phyloP scores from a whole-genome alignment of 2,888 invertebrate species.

The Heliconius ismenius region DNA sequence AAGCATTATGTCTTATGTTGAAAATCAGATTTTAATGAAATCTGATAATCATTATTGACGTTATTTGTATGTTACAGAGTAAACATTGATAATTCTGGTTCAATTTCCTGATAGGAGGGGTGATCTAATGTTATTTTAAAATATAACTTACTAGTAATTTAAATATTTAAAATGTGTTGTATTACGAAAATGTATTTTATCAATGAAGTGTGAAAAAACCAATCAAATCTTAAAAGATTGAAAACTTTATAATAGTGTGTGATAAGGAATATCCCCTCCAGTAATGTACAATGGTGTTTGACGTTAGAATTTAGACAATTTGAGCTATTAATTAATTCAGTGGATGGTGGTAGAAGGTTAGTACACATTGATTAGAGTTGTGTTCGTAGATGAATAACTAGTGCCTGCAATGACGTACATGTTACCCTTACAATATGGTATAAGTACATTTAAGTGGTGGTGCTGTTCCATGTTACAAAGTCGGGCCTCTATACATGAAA shows the following conservation, averaged over 20 bases:
- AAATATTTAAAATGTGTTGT: background rate
- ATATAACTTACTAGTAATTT: slow-evolving; percentile 1
- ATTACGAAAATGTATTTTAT: background rate
- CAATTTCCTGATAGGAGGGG: slow-evolving; percentile 7
- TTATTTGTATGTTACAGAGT: slow-evolving; percentile 8
- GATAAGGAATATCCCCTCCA: slow-evolving; percentile 19
- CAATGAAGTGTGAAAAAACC: background rate
- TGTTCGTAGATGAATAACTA: slow-evolving; percentile 9
- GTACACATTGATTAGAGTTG: slow-evolving; percentile 1
- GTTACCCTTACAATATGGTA: slow-evolving; percentile 13
- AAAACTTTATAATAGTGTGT: slow-evolving; percentile 11
- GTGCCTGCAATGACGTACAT: slow-evolving; percentile 3
- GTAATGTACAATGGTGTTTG: slow-evolving; percentile 19
- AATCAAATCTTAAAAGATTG: background rate
- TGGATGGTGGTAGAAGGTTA: background rate
- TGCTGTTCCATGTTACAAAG: slow-evolving; percentile 19
- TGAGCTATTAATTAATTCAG: slow-evolving; percentile 2
- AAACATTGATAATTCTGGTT: background rate
- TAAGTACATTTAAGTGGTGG: slow-evolving; percentile 20
- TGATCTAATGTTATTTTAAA: slow-evolving; percentile 8
- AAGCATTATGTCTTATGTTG: background rate
- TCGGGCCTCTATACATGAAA: background rate
- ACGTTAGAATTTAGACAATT: slow-evolving; percentile 15
- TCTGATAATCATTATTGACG: background rate
- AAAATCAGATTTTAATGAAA: background rate